phyloP scores from a whole-genome alignment of 2,888 invertebrate species.

The Lampropteryx suffumata region DNA sequence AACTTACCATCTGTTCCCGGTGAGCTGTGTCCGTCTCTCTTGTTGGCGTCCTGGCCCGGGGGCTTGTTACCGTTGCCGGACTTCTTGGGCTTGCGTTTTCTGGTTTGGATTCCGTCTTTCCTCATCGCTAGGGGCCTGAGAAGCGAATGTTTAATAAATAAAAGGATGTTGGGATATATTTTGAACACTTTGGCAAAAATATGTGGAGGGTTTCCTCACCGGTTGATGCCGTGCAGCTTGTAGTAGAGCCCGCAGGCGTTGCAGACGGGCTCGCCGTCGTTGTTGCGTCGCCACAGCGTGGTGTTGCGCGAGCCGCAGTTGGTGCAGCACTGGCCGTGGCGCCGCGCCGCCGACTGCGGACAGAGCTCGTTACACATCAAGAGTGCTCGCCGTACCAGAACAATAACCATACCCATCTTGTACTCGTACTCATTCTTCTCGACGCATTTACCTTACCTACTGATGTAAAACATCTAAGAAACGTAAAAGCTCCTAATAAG shows the following conservation, averaged over 20 bases:
- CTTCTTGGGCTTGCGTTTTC: slow-evolving; percentile 96
- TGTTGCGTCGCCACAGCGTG: slow-evolving; percentile 98
- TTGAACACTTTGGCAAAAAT: too few species aligned
- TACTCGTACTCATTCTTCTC: too few species aligned
- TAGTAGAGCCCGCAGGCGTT: slow-evolving; percentile 99
- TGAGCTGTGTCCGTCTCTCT: slow-evolving; percentile 74
- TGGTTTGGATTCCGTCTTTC: slow-evolving; percentile 97
- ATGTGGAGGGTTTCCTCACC: slow-evolving; percentile 42
- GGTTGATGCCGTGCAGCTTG: slow-evolving; percentile 96
- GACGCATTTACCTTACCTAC: too few species aligned
- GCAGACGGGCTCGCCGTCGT: slow-evolving; percentile 99
- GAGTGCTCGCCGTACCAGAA: too few species aligned
- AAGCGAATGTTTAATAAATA: background rate
- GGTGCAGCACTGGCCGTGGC: slow-evolving; percentile 96
- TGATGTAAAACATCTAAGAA: too few species aligned
- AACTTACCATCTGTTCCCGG: slow-evolving; percentile 66
- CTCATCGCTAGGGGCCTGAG: slow-evolving; percentile 95
- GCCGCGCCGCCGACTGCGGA: slow-evolving; percentile 91
- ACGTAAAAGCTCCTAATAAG: too few species aligned
- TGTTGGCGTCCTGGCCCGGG: slow-evolving; percentile 56
- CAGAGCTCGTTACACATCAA: background rate
- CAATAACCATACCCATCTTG: too few species aligned
- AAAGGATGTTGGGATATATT: too few species aligned
- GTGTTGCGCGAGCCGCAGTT: slow-evolving; percentile 99
- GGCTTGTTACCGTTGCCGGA: slow-evolving; percentile 80